phyloP scores from a whole-genome alignment of 2,888 invertebrate genomes.

The Phragmatobia fuliginosa region DNA sequence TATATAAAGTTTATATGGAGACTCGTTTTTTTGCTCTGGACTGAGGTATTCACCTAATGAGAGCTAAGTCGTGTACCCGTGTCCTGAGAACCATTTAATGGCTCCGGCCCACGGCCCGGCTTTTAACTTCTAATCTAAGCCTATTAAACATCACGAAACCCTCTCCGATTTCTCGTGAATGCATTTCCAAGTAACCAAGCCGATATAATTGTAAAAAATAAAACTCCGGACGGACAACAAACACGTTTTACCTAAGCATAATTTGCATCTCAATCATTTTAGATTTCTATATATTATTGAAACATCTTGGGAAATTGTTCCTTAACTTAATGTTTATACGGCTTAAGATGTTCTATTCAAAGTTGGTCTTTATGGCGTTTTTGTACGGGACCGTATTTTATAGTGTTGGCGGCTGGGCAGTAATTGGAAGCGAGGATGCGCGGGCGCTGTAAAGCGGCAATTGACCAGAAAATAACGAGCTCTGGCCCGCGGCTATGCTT shows the following conservation, averaged over 20 bases:
- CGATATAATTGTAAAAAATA: slow-evolving; percentile 86
- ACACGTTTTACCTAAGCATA: slow-evolving; percentile 85
- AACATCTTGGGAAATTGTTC: slow-evolving; percentile 22
- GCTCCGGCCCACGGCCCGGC: slow-evolving; percentile 69
- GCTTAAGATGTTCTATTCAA: slow-evolving; percentile 31
- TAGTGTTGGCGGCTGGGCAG: slow-evolving; percentile 83
- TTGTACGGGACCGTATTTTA: slow-evolving; percentile 64
- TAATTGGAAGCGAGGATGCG: slow-evolving; percentile 86
- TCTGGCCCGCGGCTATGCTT: slow-evolving; percentile 67
- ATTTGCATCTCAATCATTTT: slow-evolving; percentile 74
- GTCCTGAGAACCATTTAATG: slow-evolving; percentile 78
- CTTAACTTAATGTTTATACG: slow-evolving; percentile 28
- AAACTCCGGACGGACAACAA: slow-evolving; percentile 82
- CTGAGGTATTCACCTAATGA: slow-evolving; percentile 62
- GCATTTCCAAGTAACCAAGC: slow-evolving; percentile 84
- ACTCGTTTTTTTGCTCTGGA: slow-evolving; percentile 45
- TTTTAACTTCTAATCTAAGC: slow-evolving; percentile 85
- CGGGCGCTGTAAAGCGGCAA: slow-evolving; percentile 85
- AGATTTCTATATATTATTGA: slow-evolving; percentile 32
- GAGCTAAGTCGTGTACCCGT: slow-evolving; percentile 63
- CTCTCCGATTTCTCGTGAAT: slow-evolving; percentile 82
- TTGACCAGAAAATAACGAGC: slow-evolving; percentile 87
- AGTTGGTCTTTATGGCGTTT: slow-evolving; percentile 54
- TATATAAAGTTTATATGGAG: slow-evolving; percentile 39
- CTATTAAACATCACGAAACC: slow-evolving; percentile 83